phyloP scores from a whole-genome alignment of 2,888 invertebrate species.

The Heliothis peltigera region DNA sequence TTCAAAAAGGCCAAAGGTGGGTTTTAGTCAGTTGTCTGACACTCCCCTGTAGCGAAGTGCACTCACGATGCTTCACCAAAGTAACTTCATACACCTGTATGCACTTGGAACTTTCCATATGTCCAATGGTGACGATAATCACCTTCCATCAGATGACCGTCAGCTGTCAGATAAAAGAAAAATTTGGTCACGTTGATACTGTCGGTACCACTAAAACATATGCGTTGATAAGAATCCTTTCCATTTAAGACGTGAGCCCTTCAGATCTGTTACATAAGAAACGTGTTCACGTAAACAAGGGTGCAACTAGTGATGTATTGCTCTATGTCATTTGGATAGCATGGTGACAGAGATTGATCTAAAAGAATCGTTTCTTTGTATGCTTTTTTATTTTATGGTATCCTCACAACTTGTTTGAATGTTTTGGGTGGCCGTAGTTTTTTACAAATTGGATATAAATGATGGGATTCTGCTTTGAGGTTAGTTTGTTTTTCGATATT shows the following conservation, averaged over 20 bases:
- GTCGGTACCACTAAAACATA: slow-evolving; percentile 17
- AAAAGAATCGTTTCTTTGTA: slow-evolving; percentile 8
- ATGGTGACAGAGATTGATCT: slow-evolving; percentile 36
- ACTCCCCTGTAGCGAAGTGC: too few species aligned
- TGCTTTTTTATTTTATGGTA: background rate
- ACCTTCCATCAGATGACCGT: too few species aligned
- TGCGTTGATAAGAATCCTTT: slow-evolving; percentile 17
- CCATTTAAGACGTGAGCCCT: slow-evolving; percentile 14
- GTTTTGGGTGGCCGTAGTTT: background rate
- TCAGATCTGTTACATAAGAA: slow-evolving; percentile 24
- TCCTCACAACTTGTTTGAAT: background rate
- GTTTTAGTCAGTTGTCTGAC: too few species aligned
- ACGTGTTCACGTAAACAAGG: slow-evolving; percentile 42
- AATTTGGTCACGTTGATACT: background rate
- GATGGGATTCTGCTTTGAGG: too few species aligned
- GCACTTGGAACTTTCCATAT: too few species aligned
- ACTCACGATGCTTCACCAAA: too few species aligned
- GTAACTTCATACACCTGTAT: too few species aligned
- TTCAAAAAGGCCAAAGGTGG: too few species aligned
- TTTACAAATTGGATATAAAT: too few species aligned
- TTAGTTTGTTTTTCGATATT: too few species aligned
- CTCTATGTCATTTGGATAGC: slow-evolving; percentile 29
- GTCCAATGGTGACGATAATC: too few species aligned
- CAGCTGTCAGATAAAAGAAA: too few species aligned
- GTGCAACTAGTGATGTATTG: slow-evolving; percentile 40